Percentiles rank a stretch among this genome's conserved stretches.
Evolutionary conservation across 2,888 invertebrate species (phyloP).

Genomic region (Druceiella hillmani): DNA sequence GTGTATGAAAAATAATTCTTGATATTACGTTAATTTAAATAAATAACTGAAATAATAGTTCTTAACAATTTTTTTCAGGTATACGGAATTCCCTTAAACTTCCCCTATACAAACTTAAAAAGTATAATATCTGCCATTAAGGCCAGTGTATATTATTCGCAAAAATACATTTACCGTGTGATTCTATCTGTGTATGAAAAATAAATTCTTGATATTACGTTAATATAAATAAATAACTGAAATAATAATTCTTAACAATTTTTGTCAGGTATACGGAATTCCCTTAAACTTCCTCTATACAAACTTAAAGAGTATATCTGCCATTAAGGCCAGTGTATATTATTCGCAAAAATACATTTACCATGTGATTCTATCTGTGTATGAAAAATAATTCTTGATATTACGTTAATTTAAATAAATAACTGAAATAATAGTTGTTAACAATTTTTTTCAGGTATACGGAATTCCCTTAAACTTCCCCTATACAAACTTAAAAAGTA

Average conservation of each 20-base stretch:
- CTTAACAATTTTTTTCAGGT: constrained; percentile 53
- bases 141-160: constrained; percentile 68
- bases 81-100: constrained; percentile 75
- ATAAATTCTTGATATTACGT: too few relatives aligned
- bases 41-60: too few relatives aligned
- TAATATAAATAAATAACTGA: too few relatives aligned
- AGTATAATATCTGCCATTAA: constrained; percentile 66
- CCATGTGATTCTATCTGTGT: too few relatives aligned
- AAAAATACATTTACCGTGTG: too few relatives aligned
- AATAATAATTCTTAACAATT: too few relatives aligned
- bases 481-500: constrained; percentile 57
- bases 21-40: too few relatives aligned
- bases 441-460: constrained; percentile 60
- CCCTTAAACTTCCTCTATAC: constrained; percentile 65
- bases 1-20: too few relatives aligned
- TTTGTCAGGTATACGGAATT: constrained; percentile 65
- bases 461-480: constrained; percentile 67
- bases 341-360: constrained; percentile 61
- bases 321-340: constrained; percentile 62
- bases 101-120: constrained; percentile 65
- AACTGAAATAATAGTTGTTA: too few relatives aligned
- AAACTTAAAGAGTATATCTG: constrained; percentile 56
- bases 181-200: too few relatives aligned
- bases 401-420: too few relatives aligned
- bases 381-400: too few relatives aligned